phyloP scores from a whole-genome alignment of 1,140 invertebrate species.

The Carcinoscorpius rotundicauda region DNA sequence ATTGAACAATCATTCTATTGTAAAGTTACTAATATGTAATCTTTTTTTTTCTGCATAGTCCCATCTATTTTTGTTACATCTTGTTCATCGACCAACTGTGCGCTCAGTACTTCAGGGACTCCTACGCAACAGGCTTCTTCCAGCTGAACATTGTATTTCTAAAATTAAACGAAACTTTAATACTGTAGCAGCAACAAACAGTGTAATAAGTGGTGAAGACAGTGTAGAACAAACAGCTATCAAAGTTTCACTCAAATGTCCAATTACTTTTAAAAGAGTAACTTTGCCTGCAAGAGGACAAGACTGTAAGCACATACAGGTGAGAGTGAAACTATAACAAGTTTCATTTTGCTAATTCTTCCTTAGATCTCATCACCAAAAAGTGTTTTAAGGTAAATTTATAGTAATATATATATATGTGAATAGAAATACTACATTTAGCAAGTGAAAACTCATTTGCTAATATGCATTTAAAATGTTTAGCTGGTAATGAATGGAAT shows the following conservation, averaged over 20 bases:
- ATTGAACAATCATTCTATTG: neutral
- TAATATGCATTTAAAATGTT: too few species aligned
- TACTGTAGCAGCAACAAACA: constrained; percentile 36
- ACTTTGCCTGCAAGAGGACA: constrained; percentile 82
- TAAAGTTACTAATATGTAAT: neutral
- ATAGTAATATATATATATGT: too few species aligned
- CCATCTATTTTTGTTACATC: constrained; percentile 86
- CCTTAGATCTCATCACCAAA: too few species aligned
- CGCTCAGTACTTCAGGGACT: constrained; percentile 82
- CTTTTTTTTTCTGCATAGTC: constrained; percentile 52
- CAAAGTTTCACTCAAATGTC: constrained; percentile 86
- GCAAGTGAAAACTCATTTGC: too few species aligned
- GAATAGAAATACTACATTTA: too few species aligned
- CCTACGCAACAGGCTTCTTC: constrained; percentile 71
- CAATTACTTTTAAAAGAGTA: constrained; percentile 90
- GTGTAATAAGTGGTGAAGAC: constrained; percentile 41
- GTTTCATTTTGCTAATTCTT: too few species aligned
- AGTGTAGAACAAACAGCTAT: constrained; percentile 79
- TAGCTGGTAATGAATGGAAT: too few species aligned
- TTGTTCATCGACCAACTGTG: constrained; percentile 87
- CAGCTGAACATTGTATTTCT: constrained; percentile 81
- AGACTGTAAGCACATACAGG: constrained; percentile 90
- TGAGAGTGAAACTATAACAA: constrained; percentile 15
- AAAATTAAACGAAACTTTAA: constrained; percentile 93
- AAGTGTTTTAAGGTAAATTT: too few species aligned